Evolutionary conservation across 2,888 invertebrate species (phyloP).

Genomic region (Sesia bembeciformis): DNA sequence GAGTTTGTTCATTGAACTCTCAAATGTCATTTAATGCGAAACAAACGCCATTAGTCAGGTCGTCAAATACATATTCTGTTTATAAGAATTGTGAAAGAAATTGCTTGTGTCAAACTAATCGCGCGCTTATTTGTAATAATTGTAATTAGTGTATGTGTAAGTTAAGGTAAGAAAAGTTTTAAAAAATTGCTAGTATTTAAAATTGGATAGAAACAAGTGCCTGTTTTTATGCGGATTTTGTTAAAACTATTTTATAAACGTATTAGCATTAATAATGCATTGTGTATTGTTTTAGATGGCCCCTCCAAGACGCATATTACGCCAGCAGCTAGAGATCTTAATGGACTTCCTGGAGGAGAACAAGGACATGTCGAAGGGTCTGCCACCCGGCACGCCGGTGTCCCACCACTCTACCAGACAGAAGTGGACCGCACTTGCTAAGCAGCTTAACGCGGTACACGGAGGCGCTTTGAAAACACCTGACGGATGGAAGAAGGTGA

Average conservation of each 20-base stretch:
- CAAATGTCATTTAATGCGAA: neutral
- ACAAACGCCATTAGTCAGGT: neutral
- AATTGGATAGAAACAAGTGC: too few relatives aligned
- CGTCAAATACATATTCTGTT: neutral
- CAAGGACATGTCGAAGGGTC: constrained; percentile 44
- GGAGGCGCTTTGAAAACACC: constrained; percentile 47
- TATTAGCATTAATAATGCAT: neutral
- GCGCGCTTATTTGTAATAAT: constrained; percentile 24
- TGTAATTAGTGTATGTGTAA: constrained; percentile 6
- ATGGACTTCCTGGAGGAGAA: constrained; percentile 52
- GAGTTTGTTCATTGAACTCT: neutral
- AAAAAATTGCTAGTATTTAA: neutral
- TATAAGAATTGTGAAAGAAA: constrained; percentile 30
- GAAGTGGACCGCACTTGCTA: constrained; percentile 48
- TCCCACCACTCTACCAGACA: constrained; percentile 39
- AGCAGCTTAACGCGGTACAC: constrained; percentile 46
- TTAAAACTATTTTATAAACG: too few relatives aligned
- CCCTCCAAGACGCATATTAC: constrained; percentile 51
- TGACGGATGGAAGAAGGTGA: constrained; percentile 57
- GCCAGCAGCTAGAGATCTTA: constrained; percentile 47
- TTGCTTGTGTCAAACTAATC: constrained; percentile 43
- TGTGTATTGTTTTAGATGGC: constrained; percentile 38
- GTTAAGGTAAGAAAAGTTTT: constrained; percentile 3
- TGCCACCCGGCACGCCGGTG: constrained; percentile 28
- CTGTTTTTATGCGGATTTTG: too few relatives aligned